These are phyloP conservation scores for Bradypodion pumilum DNA, from an alignment of 2,797 vertebrate species.

Conservation along the genomic window DNA sequence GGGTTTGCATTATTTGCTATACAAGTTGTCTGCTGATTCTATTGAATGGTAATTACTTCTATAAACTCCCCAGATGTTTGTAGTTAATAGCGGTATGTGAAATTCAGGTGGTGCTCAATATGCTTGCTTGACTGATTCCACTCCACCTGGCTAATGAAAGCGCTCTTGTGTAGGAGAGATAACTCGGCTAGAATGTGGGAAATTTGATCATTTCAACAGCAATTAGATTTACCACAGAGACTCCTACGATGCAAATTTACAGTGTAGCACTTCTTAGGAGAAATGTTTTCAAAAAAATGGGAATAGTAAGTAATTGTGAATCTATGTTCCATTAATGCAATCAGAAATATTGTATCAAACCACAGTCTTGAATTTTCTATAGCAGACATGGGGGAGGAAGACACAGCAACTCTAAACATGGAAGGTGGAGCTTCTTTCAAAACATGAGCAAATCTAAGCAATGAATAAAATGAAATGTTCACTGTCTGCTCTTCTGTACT, in stretches of 20 bases:
- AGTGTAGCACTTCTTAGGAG: constrained; percentile 21
- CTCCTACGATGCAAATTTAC: constrained; percentile 28
- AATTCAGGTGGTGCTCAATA: constrained; percentile 40
- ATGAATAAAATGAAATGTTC: not conserved
- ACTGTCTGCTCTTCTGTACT: not conserved
- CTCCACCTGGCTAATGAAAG: constrained; percentile 43
- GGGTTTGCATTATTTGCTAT: constrained; percentile 50
- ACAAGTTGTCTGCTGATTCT: constrained; percentile 51
- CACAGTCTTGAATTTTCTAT: constrained; percentile 6
- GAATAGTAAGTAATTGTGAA: constrained; percentile 27
- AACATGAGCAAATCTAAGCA: not conserved
- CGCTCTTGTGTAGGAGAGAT: constrained; percentile 37
- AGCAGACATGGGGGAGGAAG: not conserved
- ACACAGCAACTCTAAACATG: not conserved
- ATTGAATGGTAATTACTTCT: constrained; percentile 47
- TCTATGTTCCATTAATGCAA: constrained; percentile 34
- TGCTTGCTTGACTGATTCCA: constrained; percentile 39
- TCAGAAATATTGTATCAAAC: constrained; percentile 38
- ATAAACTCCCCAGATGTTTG: constrained; percentile 54
- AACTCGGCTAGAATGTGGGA: constrained; percentile 29
- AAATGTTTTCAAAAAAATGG: constrained; percentile 23
- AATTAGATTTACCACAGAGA: constrained; percentile 33
- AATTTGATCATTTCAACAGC: constrained; percentile 41
- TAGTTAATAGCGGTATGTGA: constrained; percentile 56
- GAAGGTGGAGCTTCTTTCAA: not conserved